Percentiles rank a stretch among this genome's conserved stretches.
phyloP scores from a whole-genome alignment of 1,140 invertebrate species.

The Cheumatopsyche charites region DNA sequence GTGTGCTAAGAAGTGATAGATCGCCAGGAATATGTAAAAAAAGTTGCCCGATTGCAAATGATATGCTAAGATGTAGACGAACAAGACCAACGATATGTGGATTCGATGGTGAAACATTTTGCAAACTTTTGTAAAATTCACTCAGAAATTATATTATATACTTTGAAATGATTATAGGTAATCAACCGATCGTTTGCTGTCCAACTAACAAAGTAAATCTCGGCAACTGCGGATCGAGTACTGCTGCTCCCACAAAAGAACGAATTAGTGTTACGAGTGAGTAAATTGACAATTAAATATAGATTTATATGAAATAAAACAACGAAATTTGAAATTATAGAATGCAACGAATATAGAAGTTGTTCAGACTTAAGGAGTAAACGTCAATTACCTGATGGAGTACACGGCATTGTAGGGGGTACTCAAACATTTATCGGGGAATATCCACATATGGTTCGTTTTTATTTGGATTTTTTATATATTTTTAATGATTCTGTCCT shows the following conservation, averaged over 20 bases:
- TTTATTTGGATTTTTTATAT: not conserved
- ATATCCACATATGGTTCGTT: constrained; percentile 7
- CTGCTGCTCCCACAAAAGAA: not conserved
- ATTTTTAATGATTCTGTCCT: not conserved
- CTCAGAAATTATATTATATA: too few species aligned
- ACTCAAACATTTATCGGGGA: not conserved
- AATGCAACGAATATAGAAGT: not conserved
- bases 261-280: not conserved
- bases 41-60: not conserved
- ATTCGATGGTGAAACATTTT: not conserved
- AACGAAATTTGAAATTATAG: too few species aligned
- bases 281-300: too few species aligned
- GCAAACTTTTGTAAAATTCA: not conserved
- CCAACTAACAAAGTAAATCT: not conserved
- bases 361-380: not conserved
- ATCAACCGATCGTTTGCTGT: too few species aligned
- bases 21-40: not conserved
- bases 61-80: not conserved
- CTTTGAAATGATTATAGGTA: too few species aligned
- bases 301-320: too few species aligned
- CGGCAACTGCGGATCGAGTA: too few species aligned
- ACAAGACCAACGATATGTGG: not conserved
- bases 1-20: not conserved
- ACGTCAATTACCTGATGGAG: not conserved
- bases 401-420: not conserved